These are phyloP conservation scores for Dichetophora obliterata DNA, from an alignment of 2,888 invertebrate genomes.

Conservation along the genomic window DNA sequence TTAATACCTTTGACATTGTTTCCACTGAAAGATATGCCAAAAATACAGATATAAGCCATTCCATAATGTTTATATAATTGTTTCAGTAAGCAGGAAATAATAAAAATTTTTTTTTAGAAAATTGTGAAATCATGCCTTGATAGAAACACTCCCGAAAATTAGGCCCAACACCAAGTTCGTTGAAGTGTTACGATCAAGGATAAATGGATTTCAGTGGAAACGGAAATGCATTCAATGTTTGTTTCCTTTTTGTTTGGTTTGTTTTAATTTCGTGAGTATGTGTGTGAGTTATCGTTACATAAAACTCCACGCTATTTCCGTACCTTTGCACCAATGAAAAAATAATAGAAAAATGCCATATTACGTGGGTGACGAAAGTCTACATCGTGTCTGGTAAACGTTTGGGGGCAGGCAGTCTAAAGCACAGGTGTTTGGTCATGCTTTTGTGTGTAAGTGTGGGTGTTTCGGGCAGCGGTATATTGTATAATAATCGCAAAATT, in stretches of 20 bases:
- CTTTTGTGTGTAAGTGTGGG: not conserved
- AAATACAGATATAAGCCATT: too few relatives aligned
- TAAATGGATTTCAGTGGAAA: not conserved
- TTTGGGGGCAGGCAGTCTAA: not conserved
- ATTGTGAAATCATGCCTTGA: too few relatives aligned
- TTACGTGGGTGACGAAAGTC: constrained; percentile 4
- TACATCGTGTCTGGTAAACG: not conserved
- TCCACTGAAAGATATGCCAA: too few relatives aligned
- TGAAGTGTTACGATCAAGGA: constrained; percentile 14
- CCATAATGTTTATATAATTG: too few relatives aligned
- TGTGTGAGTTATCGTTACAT: not conserved
- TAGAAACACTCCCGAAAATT: not conserved
- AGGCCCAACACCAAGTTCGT: not conserved
- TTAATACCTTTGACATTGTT: too few relatives aligned
- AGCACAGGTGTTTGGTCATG: constrained; percentile 1
- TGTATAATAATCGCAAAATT: not conserved
- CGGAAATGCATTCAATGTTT: constrained; percentile 8
- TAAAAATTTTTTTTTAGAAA: too few relatives aligned
- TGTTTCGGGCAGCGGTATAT: not conserved
- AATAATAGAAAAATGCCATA: not conserved
- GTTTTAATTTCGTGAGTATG: not conserved
- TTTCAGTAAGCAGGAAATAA: too few relatives aligned
- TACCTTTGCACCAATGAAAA: not conserved
- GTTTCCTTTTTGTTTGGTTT: not conserved
- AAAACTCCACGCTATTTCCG: not conserved